These are phyloP conservation scores for Sebastes fasciatus DNA, from an alignment of 2,113 vertebrate genomes.

Conservation along the genomic window DNA sequence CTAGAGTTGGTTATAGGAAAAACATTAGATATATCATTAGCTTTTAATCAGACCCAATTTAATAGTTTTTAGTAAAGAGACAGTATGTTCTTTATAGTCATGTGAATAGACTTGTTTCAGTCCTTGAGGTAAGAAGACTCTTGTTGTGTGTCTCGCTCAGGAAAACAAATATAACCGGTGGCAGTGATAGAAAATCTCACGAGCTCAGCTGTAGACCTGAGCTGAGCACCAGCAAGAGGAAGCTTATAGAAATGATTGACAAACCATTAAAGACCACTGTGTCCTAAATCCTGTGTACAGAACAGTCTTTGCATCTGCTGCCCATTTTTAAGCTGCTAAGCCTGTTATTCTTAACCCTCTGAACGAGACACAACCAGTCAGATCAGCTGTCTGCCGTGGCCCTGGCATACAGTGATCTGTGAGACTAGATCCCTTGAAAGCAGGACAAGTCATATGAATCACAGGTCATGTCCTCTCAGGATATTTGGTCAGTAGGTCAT, in stretches of 20 bases:
- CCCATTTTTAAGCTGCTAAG: slow-evolving; percentile 50
- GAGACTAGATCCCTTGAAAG: slow-evolving; percentile 26
- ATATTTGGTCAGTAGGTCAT: slow-evolving; percentile 48
- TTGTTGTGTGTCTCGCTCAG: not conserved
- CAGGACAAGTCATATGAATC: slow-evolving; percentile 34
- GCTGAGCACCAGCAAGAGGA: slow-evolving; percentile 3
- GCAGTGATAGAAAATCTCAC: slow-evolving; percentile 8
- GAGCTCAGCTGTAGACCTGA: not conserved
- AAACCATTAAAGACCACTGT: slow-evolving; percentile 32
- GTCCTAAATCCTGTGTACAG: slow-evolving; percentile 46
- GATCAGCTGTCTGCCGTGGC: slow-evolving; percentile 29
- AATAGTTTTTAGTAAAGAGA: slow-evolving; percentile 16
- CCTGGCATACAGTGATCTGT: slow-evolving; percentile 1
- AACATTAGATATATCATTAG: not conserved
- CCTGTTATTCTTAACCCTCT: slow-evolving; percentile 64
- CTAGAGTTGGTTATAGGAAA: not conserved
- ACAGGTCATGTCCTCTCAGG: slow-evolving; percentile 26
- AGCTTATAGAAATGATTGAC: slow-evolving; percentile 24
- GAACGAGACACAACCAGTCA: slow-evolving; percentile 25
- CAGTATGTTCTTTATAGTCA: not conserved
- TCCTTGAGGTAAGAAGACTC: not conserved
- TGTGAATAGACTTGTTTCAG: not conserved
- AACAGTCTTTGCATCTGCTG: slow-evolving; percentile 40
- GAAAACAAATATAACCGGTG: not conserved
- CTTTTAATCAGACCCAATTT: not conserved